These are phyloP conservation scores for Ceratosolen fusciceps DNA, from an alignment of 1,140 invertebrate genomes.

Conservation along the genomic window DNA sequence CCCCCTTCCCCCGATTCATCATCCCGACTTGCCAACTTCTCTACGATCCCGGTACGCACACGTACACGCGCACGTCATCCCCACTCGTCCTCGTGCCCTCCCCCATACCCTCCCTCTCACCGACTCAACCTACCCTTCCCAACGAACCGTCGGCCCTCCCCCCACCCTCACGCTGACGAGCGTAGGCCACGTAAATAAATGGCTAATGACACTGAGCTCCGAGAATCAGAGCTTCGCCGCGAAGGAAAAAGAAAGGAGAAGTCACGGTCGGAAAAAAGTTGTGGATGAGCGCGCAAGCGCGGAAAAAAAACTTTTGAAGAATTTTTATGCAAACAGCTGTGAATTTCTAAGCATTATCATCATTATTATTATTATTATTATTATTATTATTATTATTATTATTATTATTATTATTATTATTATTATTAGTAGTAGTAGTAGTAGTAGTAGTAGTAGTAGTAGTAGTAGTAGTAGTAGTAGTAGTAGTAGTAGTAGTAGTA, in stretches of 20 bases:
- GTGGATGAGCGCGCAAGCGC: slow-evolving; percentile 1
- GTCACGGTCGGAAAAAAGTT: not conserved
- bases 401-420: no score
- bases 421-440: no score
- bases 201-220: slow-evolving; percentile 29
- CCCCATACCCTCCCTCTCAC: no score
- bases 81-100: not conserved
- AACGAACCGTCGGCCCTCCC: not conserved
- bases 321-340: slow-evolving; percentile 43
- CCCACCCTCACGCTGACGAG: not conserved
- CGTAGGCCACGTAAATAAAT: slow-evolving; percentile 28
- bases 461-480: no score
- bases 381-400: no score
- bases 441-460: no score
- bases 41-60: no score
- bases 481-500: no score
- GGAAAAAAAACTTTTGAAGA: slow-evolving; percentile 16
- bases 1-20: not conserved
- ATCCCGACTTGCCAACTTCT: no score
- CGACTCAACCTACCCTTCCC: not conserved
- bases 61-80: not conserved
- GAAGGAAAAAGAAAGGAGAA: not conserved
- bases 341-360: slow-evolving; percentile 32
- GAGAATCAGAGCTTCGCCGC: slow-evolving; percentile 14
- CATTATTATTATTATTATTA: no score